Conservation (phyloP, 2,113 vertebrate species). For the Sinocyclocheilus maitianheensis region DNA sequence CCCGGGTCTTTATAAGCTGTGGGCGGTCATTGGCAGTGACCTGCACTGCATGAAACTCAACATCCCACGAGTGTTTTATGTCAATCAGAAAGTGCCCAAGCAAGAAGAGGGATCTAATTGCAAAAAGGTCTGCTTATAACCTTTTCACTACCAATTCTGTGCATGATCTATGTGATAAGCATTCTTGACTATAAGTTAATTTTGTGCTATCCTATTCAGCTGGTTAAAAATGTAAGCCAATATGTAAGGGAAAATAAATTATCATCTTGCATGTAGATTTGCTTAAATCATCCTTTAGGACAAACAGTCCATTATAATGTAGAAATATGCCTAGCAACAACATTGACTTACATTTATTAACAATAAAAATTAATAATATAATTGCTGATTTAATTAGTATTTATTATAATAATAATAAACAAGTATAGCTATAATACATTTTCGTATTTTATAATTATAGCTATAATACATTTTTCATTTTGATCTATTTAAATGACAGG, state of each 20-base stretch:
- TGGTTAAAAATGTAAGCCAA: background rate
- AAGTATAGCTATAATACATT: too few species aligned
- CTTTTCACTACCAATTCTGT: background rate
- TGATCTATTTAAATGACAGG: slow-evolving; percentile 71
- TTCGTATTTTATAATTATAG: too few species aligned
- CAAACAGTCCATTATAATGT: too few species aligned
- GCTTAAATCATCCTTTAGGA: too few species aligned
- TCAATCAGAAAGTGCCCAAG: slow-evolving; percentile 91
- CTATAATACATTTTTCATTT: background rate
- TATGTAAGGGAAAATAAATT: too few species aligned
- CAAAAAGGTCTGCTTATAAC: slow-evolving; percentile 75
- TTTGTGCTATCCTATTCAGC: background rate
- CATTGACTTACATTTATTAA: too few species aligned
- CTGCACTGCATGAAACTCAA: slow-evolving; percentile 92
- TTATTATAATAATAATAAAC: too few species aligned
- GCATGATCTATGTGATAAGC: background rate
- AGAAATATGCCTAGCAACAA: too few species aligned
- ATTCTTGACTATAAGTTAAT: background rate
- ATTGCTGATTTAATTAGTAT: too few species aligned
- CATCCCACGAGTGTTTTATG: slow-evolving; percentile 88
- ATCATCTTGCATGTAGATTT: too few species aligned
- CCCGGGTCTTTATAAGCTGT: slow-evolving; percentile 87
- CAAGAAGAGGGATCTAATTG: slow-evolving; percentile 84
- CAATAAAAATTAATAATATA: too few species aligned
- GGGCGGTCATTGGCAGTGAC: slow-evolving; percentile 90